Conservation (phyloP, 2,113 vertebrate genomes). For the Trogon surrucura region DNA sequence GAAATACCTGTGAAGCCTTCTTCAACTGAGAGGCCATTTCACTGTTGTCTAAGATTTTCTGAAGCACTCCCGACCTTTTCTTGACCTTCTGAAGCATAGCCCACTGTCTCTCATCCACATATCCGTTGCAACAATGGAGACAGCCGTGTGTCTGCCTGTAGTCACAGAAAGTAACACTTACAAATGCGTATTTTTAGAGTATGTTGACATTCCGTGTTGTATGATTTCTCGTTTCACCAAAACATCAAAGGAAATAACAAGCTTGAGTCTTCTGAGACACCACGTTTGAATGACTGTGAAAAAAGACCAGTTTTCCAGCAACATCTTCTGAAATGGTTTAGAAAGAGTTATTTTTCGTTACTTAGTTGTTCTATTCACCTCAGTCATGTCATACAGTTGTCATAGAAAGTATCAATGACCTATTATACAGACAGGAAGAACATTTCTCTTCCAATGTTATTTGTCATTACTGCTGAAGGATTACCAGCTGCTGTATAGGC, state of each 20-base stretch:
- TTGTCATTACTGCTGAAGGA: neutral
- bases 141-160: neutral
- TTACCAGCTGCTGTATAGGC: neutral
- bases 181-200: neutral
- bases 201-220: rapidly evolving
- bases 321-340: neutral
- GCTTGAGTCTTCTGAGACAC: neutral
- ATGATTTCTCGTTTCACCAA: neutral
- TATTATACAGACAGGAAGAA: neutral
- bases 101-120: neutral
- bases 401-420: neutral
- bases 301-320: neutral
- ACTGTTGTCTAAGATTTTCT: neutral
- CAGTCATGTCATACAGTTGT: neutral
- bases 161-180: neutral
- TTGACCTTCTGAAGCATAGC: neutral
- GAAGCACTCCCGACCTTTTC: rapidly evolving
- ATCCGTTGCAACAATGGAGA: neutral
- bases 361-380: neutral
- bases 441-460: neutral
- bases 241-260: neutral
- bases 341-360: neutral
- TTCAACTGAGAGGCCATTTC: neutral
- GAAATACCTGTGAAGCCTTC: neutral
- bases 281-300: neutral